Evolutionary conservation across 2,888 invertebrate genomes (phyloP).

Genomic region (Drosophila austrosaltans): DNA sequence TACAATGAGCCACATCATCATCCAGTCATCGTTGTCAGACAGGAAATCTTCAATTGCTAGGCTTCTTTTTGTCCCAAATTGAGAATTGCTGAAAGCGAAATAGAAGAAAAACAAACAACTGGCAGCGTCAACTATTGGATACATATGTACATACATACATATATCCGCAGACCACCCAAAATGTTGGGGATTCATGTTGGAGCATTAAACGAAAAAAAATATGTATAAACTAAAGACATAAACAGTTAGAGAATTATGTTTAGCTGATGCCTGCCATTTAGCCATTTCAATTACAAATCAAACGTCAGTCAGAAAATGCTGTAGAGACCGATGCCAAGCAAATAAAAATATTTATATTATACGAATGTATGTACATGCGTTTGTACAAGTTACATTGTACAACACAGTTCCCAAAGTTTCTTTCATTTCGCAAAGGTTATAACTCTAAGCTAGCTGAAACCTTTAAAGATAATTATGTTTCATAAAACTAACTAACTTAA

Average conservation of each 20-base stretch:
- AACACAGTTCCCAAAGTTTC: not conserved
- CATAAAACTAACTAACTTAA: too few relatives aligned
- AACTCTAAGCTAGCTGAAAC: too few relatives aligned
- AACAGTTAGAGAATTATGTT: slow-evolving; percentile 59
- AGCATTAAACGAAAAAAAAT: slow-evolving; percentile 2
- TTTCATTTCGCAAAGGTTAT: not conserved
- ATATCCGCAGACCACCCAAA: slow-evolving; percentile 60
- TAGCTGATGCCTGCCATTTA: slow-evolving; percentile 25
- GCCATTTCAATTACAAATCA: slow-evolving; percentile 73
- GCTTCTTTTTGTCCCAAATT: slow-evolving; percentile 10
- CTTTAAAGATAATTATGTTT: too few relatives aligned
- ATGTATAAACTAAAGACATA: slow-evolving; percentile 28
- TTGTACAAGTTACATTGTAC: not conserved
- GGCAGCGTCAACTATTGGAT: slow-evolving; percentile 8
- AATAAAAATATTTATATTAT: slow-evolving; percentile 59
- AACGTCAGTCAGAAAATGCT: slow-evolving; percentile 59
- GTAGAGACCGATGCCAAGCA: slow-evolving; percentile 21
- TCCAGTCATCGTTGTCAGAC: slow-evolving; percentile 48
- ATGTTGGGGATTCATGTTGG: slow-evolving; percentile 28
- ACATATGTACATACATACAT: not conserved
- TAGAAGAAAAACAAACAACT: slow-evolving; percentile 44
- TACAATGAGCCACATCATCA: slow-evolving; percentile 41
- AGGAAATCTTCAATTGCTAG: slow-evolving; percentile 71
- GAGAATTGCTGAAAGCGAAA: slow-evolving; percentile 47
- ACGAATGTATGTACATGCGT: not conserved